Base-by-base conservation (phyloP, 37 sponge, comb jelly and placozoan species). In the Spongilla lacustris region DNA sequence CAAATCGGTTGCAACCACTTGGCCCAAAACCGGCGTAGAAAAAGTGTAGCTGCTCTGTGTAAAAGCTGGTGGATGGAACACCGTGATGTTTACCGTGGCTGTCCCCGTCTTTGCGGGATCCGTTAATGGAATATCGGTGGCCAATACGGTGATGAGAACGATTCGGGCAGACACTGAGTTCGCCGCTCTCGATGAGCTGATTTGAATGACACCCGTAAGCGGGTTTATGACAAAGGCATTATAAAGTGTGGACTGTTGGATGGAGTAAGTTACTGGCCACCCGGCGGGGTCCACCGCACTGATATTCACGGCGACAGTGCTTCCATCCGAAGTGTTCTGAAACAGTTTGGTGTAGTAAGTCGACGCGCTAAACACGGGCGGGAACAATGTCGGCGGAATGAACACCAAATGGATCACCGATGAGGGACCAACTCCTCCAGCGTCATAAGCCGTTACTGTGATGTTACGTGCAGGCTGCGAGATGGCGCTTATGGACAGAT, bases 231-330 rank as follows among this genome's bases (percentile, higher is more conserved):
- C 25, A 30, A 92, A 92, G 23, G 73, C 73, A 49, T 73, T 58
- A 36, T n/a, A 13, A 9, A 33, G 26, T 22, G 86, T 68, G 17
- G 50, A 5, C 24, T 71, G 34, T 0, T 2, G 13, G 12, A 88
- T 33, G 34, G 72, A 50, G 71, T 79, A 88, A 4, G 36, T 67
- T 3, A 92, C 86, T 10, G 21, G 28, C 12, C 27, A 69, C 9
- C 89, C 89, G 28, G 88, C 89, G 22, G 85, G 73, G 38, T 92
- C 93, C n/a, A 46, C 72, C 4, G 93, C 93, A n/a, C 5, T 9
- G 22, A 92, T 66, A 10, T 34, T 68, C n/a, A 49, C 78, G 17
- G 33, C 37, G 38, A 85, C 83, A 50, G 26, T 36, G 8, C 36
- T 73, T 24, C 71, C 90, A 49, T 36, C 69, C 17, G 71, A 27